Base-by-base conservation (phyloP, 2,113 vertebrate genomes). In the Bagarius yarrelli region DNA sequence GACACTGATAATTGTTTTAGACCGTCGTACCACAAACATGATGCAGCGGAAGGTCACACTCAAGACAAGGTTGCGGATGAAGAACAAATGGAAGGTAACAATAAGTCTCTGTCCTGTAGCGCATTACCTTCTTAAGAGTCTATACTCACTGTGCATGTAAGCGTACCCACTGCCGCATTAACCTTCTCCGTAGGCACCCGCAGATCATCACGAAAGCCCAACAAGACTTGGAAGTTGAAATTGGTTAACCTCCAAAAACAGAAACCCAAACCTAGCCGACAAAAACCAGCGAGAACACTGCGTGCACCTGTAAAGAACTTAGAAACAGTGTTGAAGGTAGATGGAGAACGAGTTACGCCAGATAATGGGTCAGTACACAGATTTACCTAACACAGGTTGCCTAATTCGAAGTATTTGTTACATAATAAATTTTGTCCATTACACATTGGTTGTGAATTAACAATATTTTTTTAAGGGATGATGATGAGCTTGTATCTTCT, bases 201-300 rank as follows among this genome's bases (percentile, higher is more conserved):
- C 30, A 82, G 83, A 70, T 85, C 80, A 25, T 55, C 76, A 44
- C 40, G 70, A 30, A 82, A 79, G 14, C 70, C 80, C 11, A 82
- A 85, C 70, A 82, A 78, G 56, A 82, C 63, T 2, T 85, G 80
- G 83, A 82, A 85, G 71, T 32, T 82, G 11, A 85, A 82, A 59
- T n/a, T 76, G 18, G 69, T 82, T 1, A 67, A 56, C 44, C 80
- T 79, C 5, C 76, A 82, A 40, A 79, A 69, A 70, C 80, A 75
- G 61, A 82, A 76, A 66, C 50, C 40, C 32, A 82, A 71, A 27
- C 14, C 55, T n/a, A 34, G 23, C 9, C 6, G 34, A 15, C 70
- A 79, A 6, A 69, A 60, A 5, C 5, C 16, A 23, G 64, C 30
- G 27, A 60, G 55, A 53, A 75, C 52, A 15, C 27, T 70, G 34